Percentiles rank a stretch among this genome's conserved stretches.
These are phyloP conservation scores for Scotopteryx bipunctaria DNA, from an alignment of 2,888 invertebrate species.

Conservation along the genomic window DNA sequence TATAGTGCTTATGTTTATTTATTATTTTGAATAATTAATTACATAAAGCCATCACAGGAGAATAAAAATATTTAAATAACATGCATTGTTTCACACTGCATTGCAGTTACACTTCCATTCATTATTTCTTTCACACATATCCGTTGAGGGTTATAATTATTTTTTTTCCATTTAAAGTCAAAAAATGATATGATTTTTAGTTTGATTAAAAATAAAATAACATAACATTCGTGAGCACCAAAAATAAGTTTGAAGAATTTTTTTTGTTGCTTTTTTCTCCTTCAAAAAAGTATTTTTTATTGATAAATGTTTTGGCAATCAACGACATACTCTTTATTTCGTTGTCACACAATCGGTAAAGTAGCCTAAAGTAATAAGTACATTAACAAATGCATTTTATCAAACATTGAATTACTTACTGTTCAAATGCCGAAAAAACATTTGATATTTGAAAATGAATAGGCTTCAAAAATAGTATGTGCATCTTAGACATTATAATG, in stretches of 20 bases:
- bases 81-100: slow-evolving; percentile 52
- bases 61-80: slow-evolving; percentile 31
- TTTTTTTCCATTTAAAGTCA: not conserved
- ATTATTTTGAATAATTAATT: slow-evolving; percentile 30
- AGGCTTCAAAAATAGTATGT: slow-evolving; percentile 4
- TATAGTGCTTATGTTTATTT: slow-evolving; percentile 51
- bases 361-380: slow-evolving; percentile 30
- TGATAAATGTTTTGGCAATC: slow-evolving; percentile 2
- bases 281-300: not conserved
- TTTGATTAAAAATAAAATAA: not conserved
- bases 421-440: not conserved
- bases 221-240: not conserved
- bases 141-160: not conserved
- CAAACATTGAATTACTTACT: not conserved
- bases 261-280: not conserved
- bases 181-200: not conserved
- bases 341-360: slow-evolving; percentile 22
- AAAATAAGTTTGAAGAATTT: not conserved
- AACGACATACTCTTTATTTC: slow-evolving; percentile 13
- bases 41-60: slow-evolving; percentile 37
- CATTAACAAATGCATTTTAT: slow-evolving; percentile 29
- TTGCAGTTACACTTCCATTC: slow-evolving; percentile 51
- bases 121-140: slow-evolving; percentile 27
- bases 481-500: slow-evolving; percentile 5
- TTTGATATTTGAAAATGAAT: not conserved